A percentile compares a stretch with the other conserved stretches of the same genome.
Evolutionary conservation across 2,113 vertebrate species (phyloP).

Genomic region (Noctilio leporinus): DNA sequence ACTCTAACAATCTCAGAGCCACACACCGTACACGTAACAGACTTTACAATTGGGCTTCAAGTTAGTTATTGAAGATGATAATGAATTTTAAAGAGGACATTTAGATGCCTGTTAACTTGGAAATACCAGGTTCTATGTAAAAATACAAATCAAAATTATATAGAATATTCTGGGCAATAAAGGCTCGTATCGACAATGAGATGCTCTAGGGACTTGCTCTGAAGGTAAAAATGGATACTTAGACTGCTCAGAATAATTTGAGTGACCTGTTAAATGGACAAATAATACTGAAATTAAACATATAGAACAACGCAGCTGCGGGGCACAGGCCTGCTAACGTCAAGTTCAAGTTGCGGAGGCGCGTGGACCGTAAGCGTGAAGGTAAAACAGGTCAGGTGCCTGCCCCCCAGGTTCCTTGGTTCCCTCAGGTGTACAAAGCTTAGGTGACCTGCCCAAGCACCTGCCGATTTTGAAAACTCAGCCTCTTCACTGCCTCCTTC

Average conservation of each 20-base stretch:
- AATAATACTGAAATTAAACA: neutral
- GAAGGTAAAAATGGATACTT: neutral
- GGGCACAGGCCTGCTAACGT: neutral
- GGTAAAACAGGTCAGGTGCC: neutral
- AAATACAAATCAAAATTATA: neutral
- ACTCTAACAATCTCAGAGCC: neutral
- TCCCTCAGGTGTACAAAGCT: neutral
- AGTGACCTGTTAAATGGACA: neutral
- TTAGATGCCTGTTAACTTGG: neutral
- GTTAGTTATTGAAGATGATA: neutral
- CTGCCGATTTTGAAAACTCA: neutral
- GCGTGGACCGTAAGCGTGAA: neutral
- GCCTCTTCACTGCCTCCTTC: fast-evolving
- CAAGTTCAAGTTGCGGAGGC: neutral
- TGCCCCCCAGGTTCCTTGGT: neutral
- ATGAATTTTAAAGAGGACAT: neutral
- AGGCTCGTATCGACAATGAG: too few species aligned
- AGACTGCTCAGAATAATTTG: neutral
- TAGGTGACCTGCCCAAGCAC: too few species aligned
- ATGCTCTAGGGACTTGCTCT: neutral
- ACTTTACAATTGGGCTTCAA: neutral
- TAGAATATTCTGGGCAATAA: too few species aligned
- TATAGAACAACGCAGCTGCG: neutral
- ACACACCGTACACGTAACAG: neutral
- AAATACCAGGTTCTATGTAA: neutral